Conservation (phyloP, 2,113 vertebrate species). For the Tachysurus fulvidraco region DNA sequence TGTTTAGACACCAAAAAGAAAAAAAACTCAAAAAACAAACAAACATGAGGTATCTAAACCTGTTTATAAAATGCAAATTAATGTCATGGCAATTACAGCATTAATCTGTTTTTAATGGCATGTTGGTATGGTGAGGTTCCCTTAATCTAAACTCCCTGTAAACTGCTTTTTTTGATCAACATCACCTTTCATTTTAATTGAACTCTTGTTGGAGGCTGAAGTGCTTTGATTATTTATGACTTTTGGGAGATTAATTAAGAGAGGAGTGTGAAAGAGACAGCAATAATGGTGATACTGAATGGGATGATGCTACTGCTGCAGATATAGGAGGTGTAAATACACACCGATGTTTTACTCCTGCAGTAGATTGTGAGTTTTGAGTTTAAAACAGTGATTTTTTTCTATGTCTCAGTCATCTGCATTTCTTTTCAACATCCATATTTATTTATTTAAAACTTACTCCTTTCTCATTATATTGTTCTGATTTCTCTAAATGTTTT, state of each 20-base stretch:
- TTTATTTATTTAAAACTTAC: background rate
- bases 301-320: background rate
- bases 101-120: slow-evolving; percentile 41
- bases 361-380: slow-evolving; percentile 13
- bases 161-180: slow-evolving; percentile 33
- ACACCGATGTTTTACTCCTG: background rate
- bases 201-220: slow-evolving; percentile 35
- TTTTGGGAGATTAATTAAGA: slow-evolving; percentile 46
- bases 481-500: background rate
- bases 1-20: slow-evolving; percentile 15
- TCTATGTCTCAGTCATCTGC: slow-evolving; percentile 2
- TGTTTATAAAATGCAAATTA: slow-evolving; percentile 24
- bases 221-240: slow-evolving; percentile 48
- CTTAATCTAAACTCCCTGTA: slow-evolving; percentile 38
- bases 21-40: background rate
- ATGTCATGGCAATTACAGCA: slow-evolving; percentile 20
- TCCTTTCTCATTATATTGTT: background rate
- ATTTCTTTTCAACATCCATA: background rate
- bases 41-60: background rate
- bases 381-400: slow-evolving; percentile 23
- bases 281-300: slow-evolving; percentile 9
- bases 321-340: background rate
- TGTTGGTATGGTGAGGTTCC: background rate
- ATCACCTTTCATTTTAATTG: slow-evolving; percentile 44
- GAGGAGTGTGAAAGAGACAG: slow-evolving; percentile 2